A percentile compares a stretch with the other conserved stretches of the same genome.
Evolutionary conservation across 2,113 vertebrate genomes (phyloP).

Genomic region (Ageneiosus marmoratus): DNA sequence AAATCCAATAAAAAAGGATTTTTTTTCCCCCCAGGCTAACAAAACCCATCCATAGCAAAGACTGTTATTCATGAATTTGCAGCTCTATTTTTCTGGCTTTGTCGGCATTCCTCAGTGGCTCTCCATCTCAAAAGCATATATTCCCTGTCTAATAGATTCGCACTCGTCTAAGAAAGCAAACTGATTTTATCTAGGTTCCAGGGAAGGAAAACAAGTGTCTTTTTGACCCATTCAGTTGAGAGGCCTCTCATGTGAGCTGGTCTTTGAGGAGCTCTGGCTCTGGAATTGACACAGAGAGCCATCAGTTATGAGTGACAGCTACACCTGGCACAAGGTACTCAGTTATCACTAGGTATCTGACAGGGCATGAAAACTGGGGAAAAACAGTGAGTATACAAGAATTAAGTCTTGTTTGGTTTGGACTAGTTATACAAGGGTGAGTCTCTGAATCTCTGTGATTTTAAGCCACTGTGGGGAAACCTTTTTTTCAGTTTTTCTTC

Average conservation of each 20-base stretch:
- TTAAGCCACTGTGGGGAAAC: background rate
- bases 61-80: background rate
- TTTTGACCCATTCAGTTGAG: background rate
- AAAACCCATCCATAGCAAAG: background rate
- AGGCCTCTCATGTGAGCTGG: conserved; percentile 3
- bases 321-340: conserved; percentile 13
- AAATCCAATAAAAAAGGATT: background rate
- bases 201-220: background rate
- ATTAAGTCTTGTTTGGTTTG: background rate
- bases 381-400: background rate
- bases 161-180: background rate
- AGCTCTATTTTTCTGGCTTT: background rate
- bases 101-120: background rate
- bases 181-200: background rate
- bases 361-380: background rate
- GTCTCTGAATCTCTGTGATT: background rate
- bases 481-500: background rate
- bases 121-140: background rate
- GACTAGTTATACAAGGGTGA: background rate
- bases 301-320: conserved; percentile 35
- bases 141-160: background rate
- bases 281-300: background rate
- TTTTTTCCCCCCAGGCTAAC: background rate
- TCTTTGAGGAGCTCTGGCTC: conserved; percentile 20
- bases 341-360: conserved; percentile 30